Base-by-base conservation (phyloP, 2,797 vertebrate genomes). In the Phataginus tricuspis region DNA sequence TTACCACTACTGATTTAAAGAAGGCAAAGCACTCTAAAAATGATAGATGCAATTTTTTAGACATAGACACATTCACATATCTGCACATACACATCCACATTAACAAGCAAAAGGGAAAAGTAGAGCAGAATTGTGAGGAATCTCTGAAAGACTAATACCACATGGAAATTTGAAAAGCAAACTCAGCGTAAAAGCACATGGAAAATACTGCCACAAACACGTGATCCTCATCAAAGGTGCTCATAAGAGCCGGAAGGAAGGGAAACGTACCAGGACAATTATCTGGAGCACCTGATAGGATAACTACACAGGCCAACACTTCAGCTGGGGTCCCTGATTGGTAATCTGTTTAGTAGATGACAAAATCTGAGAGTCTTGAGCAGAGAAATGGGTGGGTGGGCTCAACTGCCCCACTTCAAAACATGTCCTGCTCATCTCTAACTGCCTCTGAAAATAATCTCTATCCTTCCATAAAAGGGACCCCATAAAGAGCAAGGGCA, bases 81-180 rank as follows among this genome's bases (percentile, higher is more conserved):
- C 7, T 7, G 86, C 18, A 64, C 39, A 61, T 53, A 64, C 2
- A 88, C 13, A 90, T 61, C 45, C 42, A 77, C 15, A 61, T 45
- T 80, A 87, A 16, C 5, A 84, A 72, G 39, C 23, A 79, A 71
- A 77, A 3, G 12, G 8, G 37, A 91, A 79, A 6, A 74, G n/a
- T 64, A 75, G 29, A 83, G 86, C 16, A 64, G 21, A 74, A 94
- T 57, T 37, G 16, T 61, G 19, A 83, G 45, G 19, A 74, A 80
- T 86, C 39, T 92, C 10, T 89, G 39, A 75, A 61, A 92, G 45
- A 66, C 45, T 95, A 39, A 39, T 57, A 55, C 12, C 61, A 25
- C 15, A 4, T 31, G 59, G 15, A 93, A 45, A 84, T 87, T 68
- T 59, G 49, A 77, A 90, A 71, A 93, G n/a, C 69, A 91, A 94